A percentile compares a stretch with the other conserved stretches of the same genome.
phyloP scores from a whole-genome alignment of 2,113 vertebrate species.

The Maccullochella peelii region DNA sequence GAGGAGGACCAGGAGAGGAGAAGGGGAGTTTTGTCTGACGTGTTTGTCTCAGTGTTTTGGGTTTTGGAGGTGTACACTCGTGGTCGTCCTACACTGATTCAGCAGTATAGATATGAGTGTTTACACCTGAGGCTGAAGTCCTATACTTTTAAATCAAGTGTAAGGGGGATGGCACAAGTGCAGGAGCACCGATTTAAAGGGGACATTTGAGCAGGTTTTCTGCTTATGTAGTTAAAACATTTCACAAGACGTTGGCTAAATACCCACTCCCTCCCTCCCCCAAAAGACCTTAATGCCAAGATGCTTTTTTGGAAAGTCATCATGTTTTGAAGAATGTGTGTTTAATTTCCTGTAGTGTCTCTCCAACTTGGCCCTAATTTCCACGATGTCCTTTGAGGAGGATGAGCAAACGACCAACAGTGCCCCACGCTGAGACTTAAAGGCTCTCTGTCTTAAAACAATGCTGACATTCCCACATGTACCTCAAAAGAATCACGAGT shows the following conservation, averaged over 20 bases:
- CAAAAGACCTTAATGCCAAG: no score
- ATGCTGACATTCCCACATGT: background rate
- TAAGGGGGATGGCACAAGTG: background rate
- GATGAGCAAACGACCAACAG: background rate
- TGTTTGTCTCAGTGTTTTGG: conserved; percentile 16
- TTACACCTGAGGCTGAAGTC: background rate
- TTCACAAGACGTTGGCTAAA: background rate
- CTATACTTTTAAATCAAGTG: background rate
- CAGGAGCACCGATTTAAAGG: background rate
- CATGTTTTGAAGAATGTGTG: background rate
- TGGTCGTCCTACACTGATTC: background rate
- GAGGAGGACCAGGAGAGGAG: background rate
- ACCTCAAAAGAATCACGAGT: background rate
- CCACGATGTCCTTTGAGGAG: background rate
- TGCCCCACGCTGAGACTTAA: background rate
- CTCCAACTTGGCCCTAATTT: background rate
- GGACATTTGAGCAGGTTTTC: background rate
- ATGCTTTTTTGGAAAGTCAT: background rate
- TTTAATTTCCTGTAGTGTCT: background rate
- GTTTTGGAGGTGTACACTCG: background rate
- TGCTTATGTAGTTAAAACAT: background rate
- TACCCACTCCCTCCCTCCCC: background rate
- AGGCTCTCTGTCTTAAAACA: background rate
- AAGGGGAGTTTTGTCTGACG: conserved; percentile 3
- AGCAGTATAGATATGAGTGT: background rate